These are phyloP conservation scores for Archocentrus centrarchus DNA, from an alignment of 2,113 vertebrate species.

Conservation along the genomic window DNA sequence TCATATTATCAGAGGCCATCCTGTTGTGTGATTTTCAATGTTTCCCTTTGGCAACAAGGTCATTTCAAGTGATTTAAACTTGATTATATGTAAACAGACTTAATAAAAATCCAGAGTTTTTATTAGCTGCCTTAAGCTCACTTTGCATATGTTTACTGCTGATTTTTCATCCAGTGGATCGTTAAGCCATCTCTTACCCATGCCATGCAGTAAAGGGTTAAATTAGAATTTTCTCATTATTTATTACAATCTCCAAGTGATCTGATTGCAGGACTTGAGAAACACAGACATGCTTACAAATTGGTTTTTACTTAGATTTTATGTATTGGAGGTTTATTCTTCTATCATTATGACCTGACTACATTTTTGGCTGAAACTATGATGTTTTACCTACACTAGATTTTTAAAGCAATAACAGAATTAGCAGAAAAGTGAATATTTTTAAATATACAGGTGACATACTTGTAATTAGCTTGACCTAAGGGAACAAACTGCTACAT, in stretches of 20 bases:
- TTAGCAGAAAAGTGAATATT: slow-evolving; percentile 19
- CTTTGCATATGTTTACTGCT: neutral
- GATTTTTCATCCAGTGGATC: neutral
- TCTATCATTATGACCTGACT: slow-evolving; percentile 3
- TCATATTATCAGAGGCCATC: neutral
- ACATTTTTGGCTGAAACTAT: slow-evolving; percentile 2
- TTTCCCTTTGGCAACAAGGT: slow-evolving; percentile 29
- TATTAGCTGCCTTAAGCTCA: neutral
- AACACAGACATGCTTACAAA: neutral
- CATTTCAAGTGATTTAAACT: neutral
- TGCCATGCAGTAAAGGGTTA: slow-evolving; percentile 58
- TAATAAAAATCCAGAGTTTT: neutral
- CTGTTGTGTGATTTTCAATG: neutral
- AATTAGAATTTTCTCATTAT: neutral
- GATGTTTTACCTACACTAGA: slow-evolving; percentile 6
- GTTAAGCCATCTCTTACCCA: neutral
- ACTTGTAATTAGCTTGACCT: slow-evolving; percentile 17
- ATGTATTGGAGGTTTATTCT: slow-evolving; percentile 18
- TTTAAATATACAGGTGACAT: slow-evolving; percentile 19
- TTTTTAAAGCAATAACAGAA: slow-evolving; percentile 46
- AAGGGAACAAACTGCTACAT: slow-evolving; percentile 63
- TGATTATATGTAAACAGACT: neutral
- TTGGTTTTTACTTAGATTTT: slow-evolving; percentile 21
- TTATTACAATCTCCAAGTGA: neutral
- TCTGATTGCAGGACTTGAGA: neutral